Base-by-base conservation (phyloP, 2,113 vertebrate species). In the Phylloscopus trochiloides region DNA sequence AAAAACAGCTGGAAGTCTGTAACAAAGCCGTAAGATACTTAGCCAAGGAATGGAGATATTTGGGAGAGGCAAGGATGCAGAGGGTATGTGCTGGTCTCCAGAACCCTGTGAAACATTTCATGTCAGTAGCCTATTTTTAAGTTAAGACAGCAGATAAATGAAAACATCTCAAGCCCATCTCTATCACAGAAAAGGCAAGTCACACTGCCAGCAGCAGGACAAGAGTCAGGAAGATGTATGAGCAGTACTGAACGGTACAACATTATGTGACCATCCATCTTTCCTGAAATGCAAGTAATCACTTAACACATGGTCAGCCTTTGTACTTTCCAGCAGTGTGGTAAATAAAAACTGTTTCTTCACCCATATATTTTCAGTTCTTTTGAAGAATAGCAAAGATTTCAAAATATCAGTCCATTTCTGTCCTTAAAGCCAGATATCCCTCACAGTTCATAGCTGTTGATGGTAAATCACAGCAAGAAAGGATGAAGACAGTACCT, bases 1-100 rank as follows among this genome's bases (percentile, higher is more conserved):
- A 29, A 75, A 86, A 54, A 34, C 0, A 81, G 68, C 48, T 5
- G 2, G n/a, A 87, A 57, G 8, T 5, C n/a, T 16, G 0, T 3
- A 68, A 61, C 1, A 17, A 70, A 73, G 25, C 38, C 28, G 11
- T 14, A 34, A 43, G 78, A 50, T 10, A 31, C 19, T 25, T 3
- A 1, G 50, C 6, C 38, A 72, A 36, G 25, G 42, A 87, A 76
- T 3, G 18, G 12, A 59, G 57, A 18, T 19, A 77, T 20, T 0
- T 70, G 55, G n/a, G 68, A 68, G 36, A 36, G 7, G 32, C 1
- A 1, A 81, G 68, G 70, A 70, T 14, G 34, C 55, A 62, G 36
- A 47, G 16, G 29, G 45, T 11, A 73, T 7, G 32, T 74, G 42
- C 36, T 48, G 43, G 6, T 77, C 76, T 73, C 63, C 47, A 71